Conservation (phyloP, 1,140 invertebrate species). For the Tetraneura akinire region DNA sequence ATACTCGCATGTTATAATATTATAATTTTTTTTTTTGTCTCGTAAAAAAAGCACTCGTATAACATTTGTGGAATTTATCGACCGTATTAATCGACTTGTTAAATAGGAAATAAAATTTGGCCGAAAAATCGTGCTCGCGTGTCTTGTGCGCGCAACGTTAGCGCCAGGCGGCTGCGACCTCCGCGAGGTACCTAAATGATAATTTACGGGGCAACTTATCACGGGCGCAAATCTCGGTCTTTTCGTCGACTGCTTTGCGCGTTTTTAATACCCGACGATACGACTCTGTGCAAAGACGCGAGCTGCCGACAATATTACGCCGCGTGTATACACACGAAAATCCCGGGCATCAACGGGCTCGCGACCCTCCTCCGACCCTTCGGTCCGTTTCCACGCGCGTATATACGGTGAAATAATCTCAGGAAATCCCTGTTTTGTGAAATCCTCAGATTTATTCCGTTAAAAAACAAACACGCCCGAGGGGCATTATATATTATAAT, state of each 20-base stretch:
- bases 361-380: no score
- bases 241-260: slow-evolving; percentile 48
- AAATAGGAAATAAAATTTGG: slow-evolving; percentile 20
- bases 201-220: slow-evolving; percentile 45
- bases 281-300: background rate
- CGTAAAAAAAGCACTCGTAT: no score
- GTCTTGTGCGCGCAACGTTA: background rate
- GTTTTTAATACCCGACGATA: slow-evolving; percentile 40
- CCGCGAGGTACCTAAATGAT: slow-evolving; percentile 27
- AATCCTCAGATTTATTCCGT: slow-evolving; percentile 45
- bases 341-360: slow-evolving; percentile 42
- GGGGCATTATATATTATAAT: background rate
- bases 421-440: slow-evolving; percentile 46
- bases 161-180: background rate
- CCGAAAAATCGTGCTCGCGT: background rate
- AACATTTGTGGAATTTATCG: slow-evolving; percentile 11
- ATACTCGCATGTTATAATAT: no score
- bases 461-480: slow-evolving; percentile 26
- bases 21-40: no score
- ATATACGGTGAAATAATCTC: slow-evolving; percentile 33
- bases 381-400: no score
- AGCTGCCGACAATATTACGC: background rate
- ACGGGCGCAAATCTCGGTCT: slow-evolving; percentile 41
- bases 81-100: background rate
- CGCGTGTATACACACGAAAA: slow-evolving; percentile 6